Evolutionary conservation across 2,113 vertebrate species (phyloP).

Genomic region (Cephalopholis sonnerati): DNA sequence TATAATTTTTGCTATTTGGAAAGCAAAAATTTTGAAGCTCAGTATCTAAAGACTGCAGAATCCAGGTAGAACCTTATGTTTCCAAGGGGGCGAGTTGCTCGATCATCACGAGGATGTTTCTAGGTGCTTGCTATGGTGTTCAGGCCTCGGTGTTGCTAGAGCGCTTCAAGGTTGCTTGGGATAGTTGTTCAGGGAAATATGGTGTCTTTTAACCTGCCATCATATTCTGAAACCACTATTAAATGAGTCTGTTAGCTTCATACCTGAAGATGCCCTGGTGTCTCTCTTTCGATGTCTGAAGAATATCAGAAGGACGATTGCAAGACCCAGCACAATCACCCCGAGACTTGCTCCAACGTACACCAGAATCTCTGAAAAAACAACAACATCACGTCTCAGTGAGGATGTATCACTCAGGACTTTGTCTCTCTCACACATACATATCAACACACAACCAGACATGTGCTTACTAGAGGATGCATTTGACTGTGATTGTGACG

Average conservation of each 20-base stretch:
- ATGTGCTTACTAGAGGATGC: constrained; percentile 20
- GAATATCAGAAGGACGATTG: constrained; percentile 40
- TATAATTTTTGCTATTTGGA: too few relatives aligned
- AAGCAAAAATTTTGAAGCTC: too few relatives aligned
- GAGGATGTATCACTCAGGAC: background rate
- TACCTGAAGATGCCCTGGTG: constrained; percentile 40
- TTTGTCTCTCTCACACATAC: background rate
- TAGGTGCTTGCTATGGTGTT: background rate
- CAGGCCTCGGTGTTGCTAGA: background rate
- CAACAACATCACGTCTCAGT: background rate
- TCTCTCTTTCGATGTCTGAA: constrained; percentile 51
- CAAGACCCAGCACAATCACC: constrained; percentile 33
- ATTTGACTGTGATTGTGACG: background rate
- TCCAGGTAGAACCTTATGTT: too few relatives aligned
- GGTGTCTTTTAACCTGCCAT: background rate
- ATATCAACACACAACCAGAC: background rate
- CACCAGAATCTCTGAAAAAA: constrained; percentile 53
- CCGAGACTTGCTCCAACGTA: constrained; percentile 53
- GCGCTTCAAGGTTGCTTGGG: too few relatives aligned
- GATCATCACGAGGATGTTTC: too few relatives aligned
- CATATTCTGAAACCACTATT: background rate
- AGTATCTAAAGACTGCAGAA: too few relatives aligned
- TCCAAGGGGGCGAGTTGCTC: too few relatives aligned
- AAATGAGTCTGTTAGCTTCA: background rate
- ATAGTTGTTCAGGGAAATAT: background rate